These are phyloP conservation scores for Drosophila neocordata DNA, from an alignment of 1,140 invertebrate genomes.

Conservation along the genomic window DNA sequence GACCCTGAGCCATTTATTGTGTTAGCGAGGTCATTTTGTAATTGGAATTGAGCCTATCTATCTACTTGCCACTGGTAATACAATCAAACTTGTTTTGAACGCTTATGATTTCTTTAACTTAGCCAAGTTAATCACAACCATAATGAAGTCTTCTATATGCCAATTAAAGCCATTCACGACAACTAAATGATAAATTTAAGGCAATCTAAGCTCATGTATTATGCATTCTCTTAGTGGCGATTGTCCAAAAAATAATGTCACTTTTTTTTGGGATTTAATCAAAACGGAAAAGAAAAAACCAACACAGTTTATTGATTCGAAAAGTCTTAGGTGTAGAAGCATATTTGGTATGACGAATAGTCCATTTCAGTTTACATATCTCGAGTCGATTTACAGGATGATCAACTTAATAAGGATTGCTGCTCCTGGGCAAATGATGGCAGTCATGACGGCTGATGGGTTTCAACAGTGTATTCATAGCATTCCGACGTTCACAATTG, in stretches of 20 bases:
- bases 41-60: constrained; percentile 23
- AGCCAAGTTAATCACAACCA: constrained; percentile 28
- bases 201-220: constrained; percentile 50
- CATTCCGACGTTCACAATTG: constrained; percentile 45
- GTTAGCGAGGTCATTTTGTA: constrained; percentile 49
- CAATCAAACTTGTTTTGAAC: not conserved
- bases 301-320: constrained; percentile 5
- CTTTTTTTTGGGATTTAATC: not conserved
- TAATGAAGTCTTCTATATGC: constrained; percentile 72
- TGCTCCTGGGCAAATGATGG: constrained; percentile 25
- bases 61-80: not conserved
- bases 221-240: constrained; percentile 45
- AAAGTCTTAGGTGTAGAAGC: not conserved
- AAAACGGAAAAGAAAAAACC: not conserved
- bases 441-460: constrained; percentile 40
- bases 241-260: constrained; percentile 13
- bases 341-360: not conserved
- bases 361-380: not conserved
- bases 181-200: constrained; percentile 50
- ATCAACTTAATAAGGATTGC: constrained; percentile 8
- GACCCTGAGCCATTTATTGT: constrained; percentile 58
- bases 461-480: constrained; percentile 20
- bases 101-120: constrained; percentile 28
- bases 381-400: not conserved
- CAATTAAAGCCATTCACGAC: constrained; percentile 49